Percentiles rank a stretch among this genome's conserved stretches.
phyloP scores from a whole-genome alignment of 2,797 vertebrate species.

The Lepidocolaptes lacrymiger region DNA sequence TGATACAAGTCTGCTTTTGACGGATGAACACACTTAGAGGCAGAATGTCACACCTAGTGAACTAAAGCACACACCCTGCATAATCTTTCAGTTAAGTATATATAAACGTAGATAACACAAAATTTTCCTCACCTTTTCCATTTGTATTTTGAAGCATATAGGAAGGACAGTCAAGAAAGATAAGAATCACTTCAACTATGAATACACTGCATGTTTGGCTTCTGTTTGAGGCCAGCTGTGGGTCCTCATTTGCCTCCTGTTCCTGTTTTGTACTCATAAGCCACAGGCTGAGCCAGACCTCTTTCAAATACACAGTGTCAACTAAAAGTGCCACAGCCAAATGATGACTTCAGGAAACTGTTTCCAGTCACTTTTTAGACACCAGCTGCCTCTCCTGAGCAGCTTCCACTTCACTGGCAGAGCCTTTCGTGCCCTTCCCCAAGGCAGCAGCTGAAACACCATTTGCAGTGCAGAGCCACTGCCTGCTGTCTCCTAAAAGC shows the following conservation, averaged over 20 bases:
- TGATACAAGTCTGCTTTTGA: background rate
- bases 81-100: background rate
- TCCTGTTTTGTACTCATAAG: background rate
- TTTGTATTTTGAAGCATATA: background rate
- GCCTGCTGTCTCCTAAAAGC: background rate
- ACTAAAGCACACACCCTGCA: background rate
- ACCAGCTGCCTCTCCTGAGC: background rate
- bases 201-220: background rate
- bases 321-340: background rate
- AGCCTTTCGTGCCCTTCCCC: background rate
- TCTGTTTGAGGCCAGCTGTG: background rate
- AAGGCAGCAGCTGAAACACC: background rate
- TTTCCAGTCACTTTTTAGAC: background rate
- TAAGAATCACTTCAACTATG: background rate
- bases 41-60: background rate
- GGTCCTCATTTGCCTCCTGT: background rate
- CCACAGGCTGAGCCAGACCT: background rate
- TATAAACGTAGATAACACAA: background rate
- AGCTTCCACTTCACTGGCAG: background rate
- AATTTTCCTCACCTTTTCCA: background rate
- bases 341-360: background rate
- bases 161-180: background rate
- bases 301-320: background rate
- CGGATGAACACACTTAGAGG: background rate
- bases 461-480: background rate